phyloP scores from a whole-genome alignment of 1,140 invertebrate species.

The Drosophila melanica region DNA sequence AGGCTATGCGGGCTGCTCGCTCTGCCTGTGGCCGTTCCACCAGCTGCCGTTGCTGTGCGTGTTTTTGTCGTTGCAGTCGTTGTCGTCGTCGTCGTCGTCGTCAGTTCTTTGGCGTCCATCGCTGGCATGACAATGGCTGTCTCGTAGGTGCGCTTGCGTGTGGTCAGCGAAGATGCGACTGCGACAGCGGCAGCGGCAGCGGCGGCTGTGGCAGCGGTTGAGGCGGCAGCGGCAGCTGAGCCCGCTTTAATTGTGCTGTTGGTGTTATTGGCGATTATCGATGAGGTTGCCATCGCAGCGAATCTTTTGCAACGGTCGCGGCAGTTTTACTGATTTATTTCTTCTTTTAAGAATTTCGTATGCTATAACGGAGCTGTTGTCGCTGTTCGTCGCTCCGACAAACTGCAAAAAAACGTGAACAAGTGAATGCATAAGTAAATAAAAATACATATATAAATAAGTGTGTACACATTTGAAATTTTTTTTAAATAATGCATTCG shows the following conservation, averaged over 20 bases:
- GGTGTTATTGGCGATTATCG: constrained; percentile 73
- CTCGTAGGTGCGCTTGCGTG: constrained; percentile 78
- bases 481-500: neutral
- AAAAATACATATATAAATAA: neutral
- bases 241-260: constrained; percentile 72
- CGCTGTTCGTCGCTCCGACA: neutral
- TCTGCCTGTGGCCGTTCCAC: constrained; percentile 11
- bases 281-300: constrained; percentile 83
- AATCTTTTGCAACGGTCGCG: constrained; percentile 52
- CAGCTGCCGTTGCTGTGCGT: constrained; percentile 24
- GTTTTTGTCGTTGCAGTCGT: neutral
- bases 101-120: constrained; percentile 49
- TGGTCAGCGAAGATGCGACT: constrained; percentile 55
- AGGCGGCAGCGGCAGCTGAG: constrained; percentile 27
- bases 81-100: neutral
- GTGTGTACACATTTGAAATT: constrained; percentile 12
- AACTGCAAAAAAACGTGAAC: constrained; percentile 17
- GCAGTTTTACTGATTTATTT: constrained; percentile 64
- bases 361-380: constrained; percentile 12
- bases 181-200: constrained; percentile 34
- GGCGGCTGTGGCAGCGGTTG: constrained; percentile 31
- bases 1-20: neutral
- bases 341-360: constrained; percentile 20
- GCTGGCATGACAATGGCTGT: constrained; percentile 75
- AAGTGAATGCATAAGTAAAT: constrained; percentile 14